A percentile compares a stretch with the other conserved stretches of the same genome.
Conservation (phyloP, 1,140 invertebrate genomes). For the Aricia agestis region DNA sequence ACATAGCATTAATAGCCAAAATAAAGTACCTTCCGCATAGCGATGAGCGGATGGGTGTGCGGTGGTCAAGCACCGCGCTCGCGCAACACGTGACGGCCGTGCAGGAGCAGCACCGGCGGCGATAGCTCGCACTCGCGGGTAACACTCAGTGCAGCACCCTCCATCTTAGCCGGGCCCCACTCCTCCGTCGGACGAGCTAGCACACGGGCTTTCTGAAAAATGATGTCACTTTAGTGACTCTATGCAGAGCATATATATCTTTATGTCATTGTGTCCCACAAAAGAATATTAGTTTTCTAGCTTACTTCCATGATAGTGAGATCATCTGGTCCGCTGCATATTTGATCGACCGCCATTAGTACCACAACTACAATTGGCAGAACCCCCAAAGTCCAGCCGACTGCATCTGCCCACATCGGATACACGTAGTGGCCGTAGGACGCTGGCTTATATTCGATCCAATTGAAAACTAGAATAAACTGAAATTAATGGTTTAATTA, state of each 20-base stretch:
- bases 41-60: conserved; percentile 60
- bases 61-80: conserved; percentile 70
- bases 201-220: conserved; percentile 73
- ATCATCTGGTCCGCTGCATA: conserved; percentile 75
- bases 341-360: conserved; percentile 80
- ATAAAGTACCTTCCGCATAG: conserved; percentile 53
- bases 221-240: neutral
- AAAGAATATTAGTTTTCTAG: too few relatives aligned
- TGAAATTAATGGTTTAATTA: conserved; percentile 46
- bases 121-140: conserved; percentile 50
- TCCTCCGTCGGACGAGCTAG: conserved; percentile 80
- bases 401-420: conserved; percentile 85
- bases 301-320: conserved; percentile 75
- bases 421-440: conserved; percentile 85
- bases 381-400: conserved; percentile 87
- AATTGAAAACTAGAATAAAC: conserved; percentile 90
- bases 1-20: neutral
- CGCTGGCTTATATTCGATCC: conserved; percentile 87
- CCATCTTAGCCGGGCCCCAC: conserved; percentile 78
- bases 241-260: too few relatives aligned
- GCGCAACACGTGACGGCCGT: conserved; percentile 77
- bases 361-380: conserved; percentile 84
- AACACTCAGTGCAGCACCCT: conserved; percentile 34
- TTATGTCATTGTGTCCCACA: too few relatives aligned
- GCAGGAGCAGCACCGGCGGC: conserved; percentile 77